Conservation (phyloP, 2,888 invertebrate genomes). For the Eumerus sabulonum region DNA sequence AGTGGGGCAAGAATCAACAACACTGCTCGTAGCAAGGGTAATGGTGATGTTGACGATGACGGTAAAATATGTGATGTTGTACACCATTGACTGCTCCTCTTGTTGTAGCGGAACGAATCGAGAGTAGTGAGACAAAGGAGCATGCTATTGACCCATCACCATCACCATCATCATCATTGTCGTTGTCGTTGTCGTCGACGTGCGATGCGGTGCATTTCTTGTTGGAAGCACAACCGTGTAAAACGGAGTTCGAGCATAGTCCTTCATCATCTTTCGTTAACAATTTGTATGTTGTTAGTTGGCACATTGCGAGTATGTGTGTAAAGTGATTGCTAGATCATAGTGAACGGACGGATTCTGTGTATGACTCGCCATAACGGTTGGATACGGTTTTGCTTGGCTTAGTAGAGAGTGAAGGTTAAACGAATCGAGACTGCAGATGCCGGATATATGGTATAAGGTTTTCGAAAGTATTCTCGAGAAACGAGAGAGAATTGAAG, state of each 20-base stretch:
- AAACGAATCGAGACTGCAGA: no score
- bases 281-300: conserved; percentile 43
- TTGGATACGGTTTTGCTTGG: no score
- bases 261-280: conserved; percentile 53
- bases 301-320: conserved; percentile 24
- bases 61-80: conserved; percentile 19
- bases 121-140: background rate
- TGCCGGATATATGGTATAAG: no score
- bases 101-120: background rate
- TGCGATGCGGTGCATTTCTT: conserved; percentile 23
- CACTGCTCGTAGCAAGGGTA: no score
- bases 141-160: conserved; percentile 46
- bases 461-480: no score
- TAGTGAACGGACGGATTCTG: conserved; percentile 32
- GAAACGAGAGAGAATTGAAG: no score
- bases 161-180: conserved; percentile 1
- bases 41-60: conserved; percentile 5
- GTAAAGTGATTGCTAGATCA: conserved; percentile 42
- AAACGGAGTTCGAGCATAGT: conserved; percentile 36
- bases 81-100: background rate
- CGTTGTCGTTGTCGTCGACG: background rate
- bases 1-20: background rate
- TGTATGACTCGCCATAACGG: no score
- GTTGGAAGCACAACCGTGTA: conserved; percentile 49
- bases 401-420: no score